phyloP scores from a whole-genome alignment of 2,797 vertebrate genomes.

The Microctenopoma steveboyesi region DNA sequence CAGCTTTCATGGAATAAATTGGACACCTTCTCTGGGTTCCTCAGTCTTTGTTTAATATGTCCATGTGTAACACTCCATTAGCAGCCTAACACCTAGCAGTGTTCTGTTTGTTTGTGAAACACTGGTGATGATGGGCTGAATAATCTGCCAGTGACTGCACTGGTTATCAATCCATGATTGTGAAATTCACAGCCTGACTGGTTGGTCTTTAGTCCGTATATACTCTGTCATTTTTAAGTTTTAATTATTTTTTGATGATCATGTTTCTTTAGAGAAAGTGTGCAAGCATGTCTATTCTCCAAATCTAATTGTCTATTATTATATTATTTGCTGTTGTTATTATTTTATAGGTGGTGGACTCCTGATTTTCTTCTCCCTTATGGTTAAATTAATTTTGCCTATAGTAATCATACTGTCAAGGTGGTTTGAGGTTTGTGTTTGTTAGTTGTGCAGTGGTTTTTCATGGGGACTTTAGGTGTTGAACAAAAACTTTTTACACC shows the following conservation, averaged over 20 bases:
- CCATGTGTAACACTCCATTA: constrained; percentile 29
- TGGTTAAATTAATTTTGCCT: too few relatives aligned
- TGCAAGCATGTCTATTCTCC: too few relatives aligned
- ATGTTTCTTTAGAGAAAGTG: background rate
- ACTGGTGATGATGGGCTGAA: constrained; percentile 13
- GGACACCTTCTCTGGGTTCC: constrained; percentile 8
- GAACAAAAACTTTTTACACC: too few relatives aligned
- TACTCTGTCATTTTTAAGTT: too few relatives aligned
- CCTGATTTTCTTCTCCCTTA: too few relatives aligned
- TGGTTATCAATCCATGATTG: background rate
- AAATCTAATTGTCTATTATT: too few relatives aligned
- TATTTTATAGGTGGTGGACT: too few relatives aligned
- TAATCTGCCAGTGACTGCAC: constrained; percentile 14
- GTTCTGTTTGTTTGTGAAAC: constrained; percentile 21
- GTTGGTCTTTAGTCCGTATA: background rate
- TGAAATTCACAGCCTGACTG: background rate
- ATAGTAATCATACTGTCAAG: too few relatives aligned
- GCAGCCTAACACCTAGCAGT: constrained; percentile 19
- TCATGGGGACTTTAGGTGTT: background rate
- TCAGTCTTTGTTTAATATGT: constrained; percentile 29
- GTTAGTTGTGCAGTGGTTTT: background rate
- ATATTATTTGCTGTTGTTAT: too few relatives aligned
- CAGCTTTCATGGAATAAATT: constrained; percentile 39
- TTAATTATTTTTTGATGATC: background rate
- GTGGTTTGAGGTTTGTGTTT: background rate